These are phyloP conservation scores for Brachyhypopomus gauderio DNA, from an alignment of 2,113 vertebrate species.

Conservation along the genomic window DNA sequence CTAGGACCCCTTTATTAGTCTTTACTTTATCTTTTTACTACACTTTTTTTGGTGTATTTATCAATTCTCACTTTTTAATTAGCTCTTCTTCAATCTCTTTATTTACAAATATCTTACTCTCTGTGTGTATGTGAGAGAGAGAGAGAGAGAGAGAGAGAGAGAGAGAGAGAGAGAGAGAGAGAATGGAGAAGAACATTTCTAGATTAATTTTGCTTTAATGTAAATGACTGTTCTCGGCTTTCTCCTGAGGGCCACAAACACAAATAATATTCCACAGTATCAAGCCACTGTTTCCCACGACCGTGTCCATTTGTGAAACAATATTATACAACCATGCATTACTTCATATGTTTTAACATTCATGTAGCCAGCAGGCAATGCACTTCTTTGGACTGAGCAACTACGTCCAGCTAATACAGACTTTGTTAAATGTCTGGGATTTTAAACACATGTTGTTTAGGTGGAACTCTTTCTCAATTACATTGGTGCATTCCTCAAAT, in stretches of 20 bases:
- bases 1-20: too few species aligned
- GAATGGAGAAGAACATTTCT: not conserved
- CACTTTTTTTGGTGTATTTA: too few species aligned
- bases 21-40: too few species aligned
- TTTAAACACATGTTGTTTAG: not conserved
- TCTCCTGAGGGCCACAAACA: conserved; percentile 57
- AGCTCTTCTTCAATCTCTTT: too few species aligned
- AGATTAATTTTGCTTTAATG: not conserved
- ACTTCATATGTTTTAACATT: conserved; percentile 57
- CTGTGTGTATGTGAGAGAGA: not conserved
- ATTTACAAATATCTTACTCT: not conserved
- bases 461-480: too few species aligned
- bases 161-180: not conserved
- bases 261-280: conserved; percentile 56
- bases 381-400: conserved; percentile 23
- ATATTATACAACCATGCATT: conserved; percentile 35
- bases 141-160: too few species aligned
- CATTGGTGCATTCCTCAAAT: too few species aligned
- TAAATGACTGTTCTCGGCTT: not conserved
- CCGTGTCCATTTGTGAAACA: conserved; percentile 62
- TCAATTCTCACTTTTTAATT: too few species aligned
- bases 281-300: conserved; percentile 57
- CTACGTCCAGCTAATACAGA: conserved; percentile 11
- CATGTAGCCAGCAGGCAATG: conserved; percentile 47
- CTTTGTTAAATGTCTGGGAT: not conserved